These are phyloP conservation scores for Podarcis lilfordi DNA, from an alignment of 2,797 vertebrate genomes.

Conservation along the genomic window DNA sequence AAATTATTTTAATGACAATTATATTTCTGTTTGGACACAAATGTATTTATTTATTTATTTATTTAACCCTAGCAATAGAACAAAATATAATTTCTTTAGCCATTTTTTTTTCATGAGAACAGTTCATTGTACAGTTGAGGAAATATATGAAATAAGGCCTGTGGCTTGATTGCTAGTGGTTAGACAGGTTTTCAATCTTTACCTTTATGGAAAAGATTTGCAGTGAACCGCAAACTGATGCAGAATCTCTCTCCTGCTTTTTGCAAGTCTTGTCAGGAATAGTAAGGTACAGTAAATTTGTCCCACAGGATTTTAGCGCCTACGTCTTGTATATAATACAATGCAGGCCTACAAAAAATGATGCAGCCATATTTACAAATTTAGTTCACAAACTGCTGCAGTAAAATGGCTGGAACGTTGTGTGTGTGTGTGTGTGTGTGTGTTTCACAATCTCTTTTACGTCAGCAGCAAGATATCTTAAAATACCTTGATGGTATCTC, in stretches of 20 bases:
- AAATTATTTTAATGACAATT: conserved; percentile 90
- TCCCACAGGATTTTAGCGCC: conserved; percentile 89
- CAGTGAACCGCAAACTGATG: conserved; percentile 84
- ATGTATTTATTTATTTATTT: conserved; percentile 79
- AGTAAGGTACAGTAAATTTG: conserved; percentile 87
- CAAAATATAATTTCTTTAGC: conserved; percentile 99
- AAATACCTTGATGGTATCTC: conserved; percentile 96
- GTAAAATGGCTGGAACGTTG: conserved; percentile 85
- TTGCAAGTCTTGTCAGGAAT: conserved; percentile 90
- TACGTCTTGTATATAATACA: conserved; percentile 94
- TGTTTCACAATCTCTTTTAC: conserved; percentile 84
- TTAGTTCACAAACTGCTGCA: conserved; percentile 89
- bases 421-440: conserved; percentile 71
- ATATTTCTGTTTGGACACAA: conserved; percentile 91
- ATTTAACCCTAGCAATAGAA: conserved; percentile 99
- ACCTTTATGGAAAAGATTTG: conserved; percentile 87
- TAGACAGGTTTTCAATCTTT: conserved; percentile 92
- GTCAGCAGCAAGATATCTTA: conserved; percentile 93
- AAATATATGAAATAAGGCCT: conserved; percentile 98
- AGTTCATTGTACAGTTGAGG: conserved; percentile 97
- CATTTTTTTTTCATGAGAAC: conserved; percentile 94
- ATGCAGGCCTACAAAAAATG: conserved; percentile 88
- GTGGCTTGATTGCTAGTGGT: conserved; percentile 99
- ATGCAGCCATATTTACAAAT: conserved; percentile 97
- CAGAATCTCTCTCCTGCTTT: conserved; percentile 89